A percentile compares a stretch with the other conserved stretches of the same genome.
Evolutionary conservation across 2,797 vertebrate species (phyloP).

Genomic region (Trachops cirrhosus): DNA sequence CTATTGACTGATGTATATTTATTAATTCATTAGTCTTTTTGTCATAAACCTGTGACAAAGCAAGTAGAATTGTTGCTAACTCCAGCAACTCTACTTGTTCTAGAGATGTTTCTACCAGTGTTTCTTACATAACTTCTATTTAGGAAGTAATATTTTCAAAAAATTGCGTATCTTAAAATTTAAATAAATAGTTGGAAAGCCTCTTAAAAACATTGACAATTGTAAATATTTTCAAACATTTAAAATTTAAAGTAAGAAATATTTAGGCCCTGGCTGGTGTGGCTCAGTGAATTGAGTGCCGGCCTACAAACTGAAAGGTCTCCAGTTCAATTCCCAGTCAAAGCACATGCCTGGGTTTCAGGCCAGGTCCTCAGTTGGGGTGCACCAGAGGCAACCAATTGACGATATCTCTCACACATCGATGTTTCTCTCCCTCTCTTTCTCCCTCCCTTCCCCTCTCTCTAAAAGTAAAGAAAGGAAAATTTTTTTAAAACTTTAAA

Average conservation of each 20-base stretch:
- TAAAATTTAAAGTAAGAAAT: slow-evolving; percentile 36
- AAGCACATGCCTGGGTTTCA: no score
- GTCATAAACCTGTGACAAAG: neutral
- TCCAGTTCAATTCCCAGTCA: no score
- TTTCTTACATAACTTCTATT: slow-evolving; percentile 11
- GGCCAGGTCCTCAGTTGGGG: no score
- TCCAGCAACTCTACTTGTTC: neutral
- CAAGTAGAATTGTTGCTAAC: slow-evolving; percentile 5
- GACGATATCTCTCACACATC: no score
- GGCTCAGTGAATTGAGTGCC: no score
- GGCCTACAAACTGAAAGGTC: no score
- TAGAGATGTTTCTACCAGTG: neutral
- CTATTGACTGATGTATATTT: neutral
- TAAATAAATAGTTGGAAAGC: slow-evolving; percentile 35
- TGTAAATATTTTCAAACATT: slow-evolving; percentile 49
- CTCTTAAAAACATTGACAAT: slow-evolving; percentile 28
- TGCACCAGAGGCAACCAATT: no score
- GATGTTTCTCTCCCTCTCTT: no score
- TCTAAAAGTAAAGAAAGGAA: no score
- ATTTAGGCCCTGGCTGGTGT: neutral
- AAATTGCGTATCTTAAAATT: slow-evolving; percentile 60
- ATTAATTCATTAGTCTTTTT: neutral
- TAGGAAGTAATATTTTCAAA: slow-evolving; percentile 12
- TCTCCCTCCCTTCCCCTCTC: no score
- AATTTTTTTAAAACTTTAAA: no score